Base-by-base conservation (phyloP, 2,888 invertebrate species). In the Euplexia lucipara region DNA sequence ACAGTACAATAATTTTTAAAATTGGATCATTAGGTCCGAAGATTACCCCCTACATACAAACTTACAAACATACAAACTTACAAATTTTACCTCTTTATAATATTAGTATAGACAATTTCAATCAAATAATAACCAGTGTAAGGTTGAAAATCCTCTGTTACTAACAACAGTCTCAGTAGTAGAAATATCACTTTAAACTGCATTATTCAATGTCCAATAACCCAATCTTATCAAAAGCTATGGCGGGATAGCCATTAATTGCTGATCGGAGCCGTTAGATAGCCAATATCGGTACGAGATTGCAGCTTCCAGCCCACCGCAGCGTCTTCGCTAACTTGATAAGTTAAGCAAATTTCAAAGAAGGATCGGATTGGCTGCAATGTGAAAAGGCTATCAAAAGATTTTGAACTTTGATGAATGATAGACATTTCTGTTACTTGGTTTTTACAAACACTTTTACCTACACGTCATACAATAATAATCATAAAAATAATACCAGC, bases 251-350 rank as follows among this genome's bases (percentile, higher is more conserved):
- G 12, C 32, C 35, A 70, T 56, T 63, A 56, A 47, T 18, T 41
- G 37, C 22, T 51, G 41, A 56, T 51, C 44, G 26, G 14, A 64
- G 35, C 16, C 12, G 39, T 51, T 41, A 32, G 41, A 70, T 47
- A 70, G 16, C 30, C 56, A 47, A 70, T 70, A 70, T 64, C 7
- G 32, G 9, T 3, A 9, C 4, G 42, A 56, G 37, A 70, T 70
- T 70, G 69, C 56, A 32, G 32, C n/a, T 18, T 37, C 42, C 32
- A 22, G 14, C 5, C 8, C 3, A 42, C 41, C 48, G 41, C 56
- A 62, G 18, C n/a, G 3, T 42, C 22, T n/a, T 2, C 9, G 30
- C 26, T 44, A 32, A 4, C 12, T 8, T 18, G 52, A n/a, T 22
- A 30, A 26, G 18, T 51, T 37, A 37, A 4, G 32, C 12, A 47